Base-by-base conservation (phyloP, 2,888 invertebrate species). In the Mesoligia furuncula region DNA sequence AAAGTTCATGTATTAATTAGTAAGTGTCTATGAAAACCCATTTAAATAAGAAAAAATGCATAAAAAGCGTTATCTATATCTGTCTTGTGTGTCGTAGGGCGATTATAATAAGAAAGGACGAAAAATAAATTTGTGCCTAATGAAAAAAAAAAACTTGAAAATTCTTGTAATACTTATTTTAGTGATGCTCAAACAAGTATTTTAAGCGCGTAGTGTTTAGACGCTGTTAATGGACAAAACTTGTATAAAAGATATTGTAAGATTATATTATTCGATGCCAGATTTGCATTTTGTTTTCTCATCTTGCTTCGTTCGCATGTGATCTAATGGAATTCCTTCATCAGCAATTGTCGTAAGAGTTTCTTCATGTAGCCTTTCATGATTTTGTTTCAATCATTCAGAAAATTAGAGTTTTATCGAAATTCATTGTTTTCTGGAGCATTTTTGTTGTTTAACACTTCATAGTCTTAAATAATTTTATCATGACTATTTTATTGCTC, bases 141-240 rank as follows among this genome's bases (percentile, higher is more conserved):
- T 94, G 61, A 88, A 93, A 93, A 92, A 51, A 92, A 88, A 93
- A 92, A 92, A 93, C 92, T 93, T 92, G 91, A 86, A 91, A 94
- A 90, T 93, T 93, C 90, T 91, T 92, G 87, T 90, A 87, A 90
- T 82, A 85, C 87, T 87, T 94, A 94, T 93, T 94, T 95, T 96
- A 96, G 95, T 94, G 92, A 95, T 95, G 96, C 96, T 96, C 96
- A 96, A 96, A 90, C 91, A 91, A 93, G 93, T 93, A 91, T 92
- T 93, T 91, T 96, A 96, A 96, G 96, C 95, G 92, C 92, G 94
- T 96, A 96, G 95, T 94, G 90, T 87, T 92, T 95, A 96, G 95
- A 94, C 92, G 95, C 95, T 94, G 94, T 93, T 94, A 87, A 92
- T 92, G 92, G 90, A 84, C 82, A 90, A 92, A 86, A 84, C 89